Conservation (phyloP, 64 coral and sea anemone genomes). For the Platygyra sinensis region DNA sequence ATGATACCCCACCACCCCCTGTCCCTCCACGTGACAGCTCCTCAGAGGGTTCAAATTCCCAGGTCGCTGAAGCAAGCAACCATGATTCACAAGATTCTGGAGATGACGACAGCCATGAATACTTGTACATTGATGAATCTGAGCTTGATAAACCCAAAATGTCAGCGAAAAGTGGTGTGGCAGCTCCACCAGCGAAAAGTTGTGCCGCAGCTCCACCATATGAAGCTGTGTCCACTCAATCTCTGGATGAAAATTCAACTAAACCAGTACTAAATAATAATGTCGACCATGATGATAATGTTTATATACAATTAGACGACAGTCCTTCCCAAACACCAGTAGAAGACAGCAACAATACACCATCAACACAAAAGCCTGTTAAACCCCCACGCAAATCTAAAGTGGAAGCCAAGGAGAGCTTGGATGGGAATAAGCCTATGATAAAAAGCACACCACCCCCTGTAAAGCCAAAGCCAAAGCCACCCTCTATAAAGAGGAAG, state of each 20-base stretch:
- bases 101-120: conserved; percentile 49
- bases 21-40: background rate
- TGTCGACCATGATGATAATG: background rate
- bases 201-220: background rate
- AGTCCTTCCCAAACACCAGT: background rate
- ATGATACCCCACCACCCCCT: conserved; percentile 44
- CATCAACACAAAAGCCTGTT: background rate
- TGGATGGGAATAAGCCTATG: background rate
- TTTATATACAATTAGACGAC: background rate
- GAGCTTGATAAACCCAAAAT: background rate
- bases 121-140: conserved; percentile 54
- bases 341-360: background rate
- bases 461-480: conserved; percentile 81
- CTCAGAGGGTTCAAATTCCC: background rate
- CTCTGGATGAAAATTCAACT: background rate
- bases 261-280: background rate
- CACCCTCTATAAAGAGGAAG: background rate
- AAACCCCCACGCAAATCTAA: conserved; percentile 19
- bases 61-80: conserved; percentile 8
- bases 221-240: no score
- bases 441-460: conserved; percentile 39
- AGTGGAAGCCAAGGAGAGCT: background rate
- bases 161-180: background rate
- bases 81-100: conserved; percentile 1
- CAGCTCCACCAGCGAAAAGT: background rate